Base-by-base conservation (phyloP, 1,140 invertebrate genomes). In the Aphelenchoides fujianensis region DNA sequence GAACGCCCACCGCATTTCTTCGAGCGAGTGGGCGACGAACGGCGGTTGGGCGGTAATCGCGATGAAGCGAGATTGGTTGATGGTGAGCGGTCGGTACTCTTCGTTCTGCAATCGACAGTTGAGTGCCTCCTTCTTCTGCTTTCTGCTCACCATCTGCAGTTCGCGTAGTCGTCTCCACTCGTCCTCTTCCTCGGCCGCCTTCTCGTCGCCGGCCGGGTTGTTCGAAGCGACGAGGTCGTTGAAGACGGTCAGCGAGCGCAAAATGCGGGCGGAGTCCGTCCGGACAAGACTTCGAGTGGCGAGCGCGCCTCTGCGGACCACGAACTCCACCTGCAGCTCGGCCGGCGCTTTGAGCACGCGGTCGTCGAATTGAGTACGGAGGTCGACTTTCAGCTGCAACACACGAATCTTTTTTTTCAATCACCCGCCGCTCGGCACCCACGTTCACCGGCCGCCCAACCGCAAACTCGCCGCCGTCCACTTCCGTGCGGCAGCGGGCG, bases 21-120 rank as follows among this genome's bases (percentile, higher is more conserved):
- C 95, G 86, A 97, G 96, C 0, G 94, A 96, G 81, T 94, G 96
- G 83, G 94, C 92, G 78, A 94, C 91, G 86, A 93, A 97, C 0
- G 90, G 88, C 89, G 92, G 83, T 32, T 80, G 79, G 59, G 71
- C 72, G 59, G 71, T 71, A 34, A 74, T 77, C 3, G 74, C 74
- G 32, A 75, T 76, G 52, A 81, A 84, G 16, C 75, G 68, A 23
- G 78, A 59, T 54, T 76, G 63, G 23, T 80, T 82, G 0, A 79
- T n/a, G 34, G 67, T 66, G 16, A 76, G 67, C 2, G 80, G 69
- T 31, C 77, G 72, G 27, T 68, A 81, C n/a, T 74, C 57, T 48
- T 80, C 69, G 36, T 59, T 36, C 66, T 78, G 71, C 64, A 78
- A 3, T 52, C 3, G 67, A 66, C 16, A 3, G 3, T 69, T n/a